Evolutionary conservation across 1,140 invertebrate genomes (phyloP).

Genomic region (Hyphantria cunea): DNA sequence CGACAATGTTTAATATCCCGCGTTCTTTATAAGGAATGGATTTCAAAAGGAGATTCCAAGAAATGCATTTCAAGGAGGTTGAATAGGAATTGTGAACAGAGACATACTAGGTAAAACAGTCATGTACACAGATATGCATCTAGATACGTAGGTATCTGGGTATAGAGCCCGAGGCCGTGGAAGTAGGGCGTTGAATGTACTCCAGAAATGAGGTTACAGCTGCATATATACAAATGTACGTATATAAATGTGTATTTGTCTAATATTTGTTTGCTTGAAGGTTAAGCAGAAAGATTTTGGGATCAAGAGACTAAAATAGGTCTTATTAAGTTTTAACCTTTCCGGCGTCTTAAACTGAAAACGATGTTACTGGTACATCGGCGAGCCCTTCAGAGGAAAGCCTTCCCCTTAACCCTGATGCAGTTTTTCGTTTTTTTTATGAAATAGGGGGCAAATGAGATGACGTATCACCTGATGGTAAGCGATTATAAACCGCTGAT

Average conservation of each 20-base stretch:
- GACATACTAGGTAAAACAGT: slow-evolving; percentile 7
- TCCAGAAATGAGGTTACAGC: slow-evolving; percentile 49
- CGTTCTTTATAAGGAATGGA: neutral
- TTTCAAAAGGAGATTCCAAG: neutral
- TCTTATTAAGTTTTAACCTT: neutral
- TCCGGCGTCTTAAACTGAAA: neutral
- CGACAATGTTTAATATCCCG: no score
- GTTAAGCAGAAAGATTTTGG: neutral
- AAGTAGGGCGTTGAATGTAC: slow-evolving; percentile 58
- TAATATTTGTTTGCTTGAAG: neutral
- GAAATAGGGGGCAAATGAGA: no score
- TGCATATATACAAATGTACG: slow-evolving; percentile 15
- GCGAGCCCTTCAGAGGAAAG: no score
- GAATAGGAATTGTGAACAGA: slow-evolving; percentile 10
- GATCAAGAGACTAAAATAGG: neutral
- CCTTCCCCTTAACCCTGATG: no score
- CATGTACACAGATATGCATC: slow-evolving; percentile 19
- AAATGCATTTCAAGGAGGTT: neutral
- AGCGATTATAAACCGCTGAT: no score
- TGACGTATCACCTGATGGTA: no score
- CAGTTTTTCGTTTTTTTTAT: no score
- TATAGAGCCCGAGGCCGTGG: slow-evolving; percentile 55
- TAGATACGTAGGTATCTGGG: slow-evolving; percentile 33
- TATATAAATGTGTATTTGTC: neutral
- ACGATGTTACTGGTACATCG: neutral